Evolutionary conservation across 1,140 invertebrate genomes (phyloP).

Genomic region (Wiebesia pumilae): DNA sequence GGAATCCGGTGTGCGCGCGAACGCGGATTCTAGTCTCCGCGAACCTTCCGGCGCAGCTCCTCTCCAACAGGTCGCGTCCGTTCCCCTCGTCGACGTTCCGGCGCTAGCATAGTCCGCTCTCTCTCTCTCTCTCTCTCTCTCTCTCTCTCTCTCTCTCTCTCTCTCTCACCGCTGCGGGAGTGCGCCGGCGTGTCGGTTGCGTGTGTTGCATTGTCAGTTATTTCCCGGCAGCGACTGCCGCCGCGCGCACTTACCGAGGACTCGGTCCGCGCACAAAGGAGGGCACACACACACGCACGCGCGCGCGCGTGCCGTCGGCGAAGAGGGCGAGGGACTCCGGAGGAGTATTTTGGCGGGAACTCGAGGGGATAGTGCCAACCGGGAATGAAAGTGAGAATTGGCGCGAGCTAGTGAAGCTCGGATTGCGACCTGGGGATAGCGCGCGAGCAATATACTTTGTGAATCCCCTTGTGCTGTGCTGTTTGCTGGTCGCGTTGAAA

Average conservation of each 20-base stretch:
- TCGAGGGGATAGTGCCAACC: too few relatives aligned
- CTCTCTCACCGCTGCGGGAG: not conserved
- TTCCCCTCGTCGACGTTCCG: conserved; percentile 37
- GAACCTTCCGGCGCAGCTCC: conserved; percentile 34
- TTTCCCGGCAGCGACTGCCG: conserved; percentile 73
- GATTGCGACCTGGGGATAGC: too few relatives aligned
- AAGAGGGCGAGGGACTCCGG: too few relatives aligned
- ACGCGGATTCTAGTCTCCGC: conserved; percentile 34
- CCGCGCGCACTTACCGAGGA: conserved; percentile 51
- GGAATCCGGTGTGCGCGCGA: conserved; percentile 12
- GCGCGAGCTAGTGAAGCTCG: too few relatives aligned
- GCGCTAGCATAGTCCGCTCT: conserved; percentile 21
- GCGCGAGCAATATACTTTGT: too few relatives aligned
- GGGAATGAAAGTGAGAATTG: too few relatives aligned
- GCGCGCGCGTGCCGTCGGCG: conserved; percentile 52
- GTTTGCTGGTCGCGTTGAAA: too few relatives aligned
- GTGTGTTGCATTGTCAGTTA: conserved; percentile 69
- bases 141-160: conserved; percentile 13
- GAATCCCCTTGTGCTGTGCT: too few relatives aligned
- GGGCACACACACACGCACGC: conserved; percentile 58
- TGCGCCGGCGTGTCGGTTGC: not conserved
- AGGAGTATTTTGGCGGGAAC: conserved; percentile 42
- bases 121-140: conserved; percentile 19
- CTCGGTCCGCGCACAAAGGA: not conserved
- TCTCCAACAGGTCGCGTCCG: conserved; percentile 49